Evolutionary conservation across 2,888 invertebrate genomes (phyloP).

Genomic region (Eristalinus aeneus): DNA sequence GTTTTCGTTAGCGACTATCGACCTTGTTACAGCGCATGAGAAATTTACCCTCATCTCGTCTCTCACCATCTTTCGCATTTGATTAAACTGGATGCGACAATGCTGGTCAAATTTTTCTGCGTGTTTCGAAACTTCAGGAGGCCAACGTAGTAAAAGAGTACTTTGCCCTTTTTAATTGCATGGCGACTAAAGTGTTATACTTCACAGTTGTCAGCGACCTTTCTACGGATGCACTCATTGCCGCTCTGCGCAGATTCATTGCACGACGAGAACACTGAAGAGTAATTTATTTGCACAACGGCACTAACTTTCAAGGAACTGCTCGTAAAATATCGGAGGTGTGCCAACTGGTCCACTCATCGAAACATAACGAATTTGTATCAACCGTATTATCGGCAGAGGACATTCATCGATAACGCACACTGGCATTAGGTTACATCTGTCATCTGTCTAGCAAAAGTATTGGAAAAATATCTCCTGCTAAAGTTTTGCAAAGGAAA

Average conservation of each 20-base stretch:
- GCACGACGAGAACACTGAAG: conserved; percentile 1
- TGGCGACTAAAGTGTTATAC: conserved; percentile 9
- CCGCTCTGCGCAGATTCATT: neutral
- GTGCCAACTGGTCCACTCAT: neutral
- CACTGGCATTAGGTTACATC: too few relatives aligned
- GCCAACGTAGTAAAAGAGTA: conserved; percentile 14
- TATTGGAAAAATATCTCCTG: too few relatives aligned
- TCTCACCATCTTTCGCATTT: neutral
- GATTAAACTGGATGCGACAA: too few relatives aligned
- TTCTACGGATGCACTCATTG: conserved; percentile 4
- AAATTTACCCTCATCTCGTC: neutral
- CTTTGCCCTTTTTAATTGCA: conserved; percentile 16
- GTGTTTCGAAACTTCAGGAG: neutral
- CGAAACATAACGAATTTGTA: neutral
- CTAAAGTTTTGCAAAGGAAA: too few relatives aligned
- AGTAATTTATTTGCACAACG: neutral
- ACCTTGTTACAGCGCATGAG: neutral
- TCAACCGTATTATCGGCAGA: neutral
- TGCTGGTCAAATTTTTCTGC: neutral
- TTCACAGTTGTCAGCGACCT: conserved; percentile 21
- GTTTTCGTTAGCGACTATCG: too few relatives aligned
- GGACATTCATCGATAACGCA: neutral
- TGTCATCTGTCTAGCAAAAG: too few relatives aligned
- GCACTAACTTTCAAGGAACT: conserved; percentile 1
- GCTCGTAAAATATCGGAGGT: neutral